Evolutionary conservation across 2,797 vertebrate species (phyloP).

Genomic region (Chrosomus eos): DNA sequence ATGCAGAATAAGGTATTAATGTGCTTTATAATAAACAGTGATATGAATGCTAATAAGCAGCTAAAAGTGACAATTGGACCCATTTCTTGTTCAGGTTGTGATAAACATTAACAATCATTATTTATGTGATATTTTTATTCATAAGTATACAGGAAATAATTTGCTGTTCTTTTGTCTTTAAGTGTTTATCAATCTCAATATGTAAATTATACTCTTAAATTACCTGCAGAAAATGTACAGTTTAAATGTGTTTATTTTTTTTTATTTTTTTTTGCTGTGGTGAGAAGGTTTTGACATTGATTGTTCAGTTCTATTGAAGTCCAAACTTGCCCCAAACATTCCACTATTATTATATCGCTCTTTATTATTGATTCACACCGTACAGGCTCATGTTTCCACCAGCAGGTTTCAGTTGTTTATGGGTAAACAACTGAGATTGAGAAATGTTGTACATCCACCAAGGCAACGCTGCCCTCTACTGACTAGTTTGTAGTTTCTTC

Average conservation of each 20-base stretch:
- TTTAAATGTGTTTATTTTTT: fast-evolving
- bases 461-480: conserved; percentile 62
- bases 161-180: not conserved
- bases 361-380: conserved; percentile 70
- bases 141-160: not conserved
- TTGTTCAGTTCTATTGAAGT: conserved; percentile 55
- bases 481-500: conserved; percentile 20
- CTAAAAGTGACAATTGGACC: too few relatives aligned
- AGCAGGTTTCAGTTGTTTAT: conserved; percentile 73
- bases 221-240: too few relatives aligned
- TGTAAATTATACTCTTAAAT: not conserved
- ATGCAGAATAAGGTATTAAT: too few relatives aligned
- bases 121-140: not conserved
- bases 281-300: not conserved
- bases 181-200: not conserved
- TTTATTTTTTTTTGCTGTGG: not conserved
- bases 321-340: conserved; percentile 62
- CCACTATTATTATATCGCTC: conserved; percentile 64
- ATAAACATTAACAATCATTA: not conserved
- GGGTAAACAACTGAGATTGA: conserved; percentile 64
- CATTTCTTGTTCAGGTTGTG: too few relatives aligned
- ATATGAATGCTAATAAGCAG: too few relatives aligned
- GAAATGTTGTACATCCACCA: conserved; percentile 34
- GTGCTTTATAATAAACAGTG: too few relatives aligned
- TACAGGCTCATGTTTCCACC: conserved; percentile 74